A percentile compares a stretch with the other conserved stretches of the same genome.
These are phyloP conservation scores for Gallirallus australis DNA, from an alignment of 2,797 vertebrate species.

Conservation along the genomic window DNA sequence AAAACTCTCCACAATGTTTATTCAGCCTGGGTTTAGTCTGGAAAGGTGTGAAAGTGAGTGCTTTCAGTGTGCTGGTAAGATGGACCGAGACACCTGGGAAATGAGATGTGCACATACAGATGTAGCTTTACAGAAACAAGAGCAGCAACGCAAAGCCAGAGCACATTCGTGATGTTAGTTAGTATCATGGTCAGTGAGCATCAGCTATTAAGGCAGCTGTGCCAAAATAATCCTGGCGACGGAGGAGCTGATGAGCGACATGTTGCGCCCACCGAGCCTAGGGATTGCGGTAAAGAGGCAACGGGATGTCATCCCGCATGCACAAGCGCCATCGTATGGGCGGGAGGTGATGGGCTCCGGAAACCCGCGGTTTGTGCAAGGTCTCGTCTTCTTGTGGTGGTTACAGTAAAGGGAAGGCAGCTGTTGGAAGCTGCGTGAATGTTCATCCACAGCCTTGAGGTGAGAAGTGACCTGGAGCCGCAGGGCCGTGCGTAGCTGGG, in stretches of 20 bases:
- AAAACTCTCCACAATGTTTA: neutral
- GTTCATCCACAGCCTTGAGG: neutral
- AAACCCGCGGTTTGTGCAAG: accelerated
- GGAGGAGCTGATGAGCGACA: neutral
- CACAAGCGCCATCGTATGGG: neutral
- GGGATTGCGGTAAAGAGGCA: neutral
- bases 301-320: accelerated
- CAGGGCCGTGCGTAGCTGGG: accelerated
- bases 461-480: neutral
- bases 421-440: neutral
- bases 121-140: neutral
- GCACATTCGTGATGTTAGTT: neutral
- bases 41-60: neutral
- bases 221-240: neutral
- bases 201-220: neutral
- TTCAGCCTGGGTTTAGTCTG: neutral
- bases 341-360: neutral
- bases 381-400: accelerated
- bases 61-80: neutral
- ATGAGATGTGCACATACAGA: accelerated
- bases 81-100: accelerated
- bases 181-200: neutral
- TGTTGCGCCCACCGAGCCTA: accelerated
- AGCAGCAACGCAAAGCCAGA: neutral
- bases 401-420: neutral